A percentile compares a stretch with the other conserved stretches of the same genome.
These are phyloP conservation scores for Promerops cafer DNA, from an alignment of 2,113 vertebrate genomes.

Conservation along the genomic window DNA sequence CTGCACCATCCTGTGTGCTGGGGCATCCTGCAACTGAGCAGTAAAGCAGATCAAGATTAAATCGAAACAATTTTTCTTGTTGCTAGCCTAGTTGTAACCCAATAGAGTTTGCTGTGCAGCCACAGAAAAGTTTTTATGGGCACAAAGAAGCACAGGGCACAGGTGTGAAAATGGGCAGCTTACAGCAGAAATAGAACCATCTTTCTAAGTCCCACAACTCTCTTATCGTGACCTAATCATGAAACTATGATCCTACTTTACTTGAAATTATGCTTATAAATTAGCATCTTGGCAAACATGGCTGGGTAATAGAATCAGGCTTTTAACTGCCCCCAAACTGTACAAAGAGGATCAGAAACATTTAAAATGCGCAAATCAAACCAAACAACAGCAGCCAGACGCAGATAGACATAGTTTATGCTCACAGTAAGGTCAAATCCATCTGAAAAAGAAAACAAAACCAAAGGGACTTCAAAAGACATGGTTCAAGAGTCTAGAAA, in stretches of 20 bases:
- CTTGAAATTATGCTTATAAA: not conserved
- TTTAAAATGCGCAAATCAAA: not conserved
- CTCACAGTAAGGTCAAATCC: not conserved
- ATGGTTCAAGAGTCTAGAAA: not conserved
- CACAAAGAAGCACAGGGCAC: not conserved
- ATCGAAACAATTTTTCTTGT: not conserved
- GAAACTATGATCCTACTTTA: not conserved
- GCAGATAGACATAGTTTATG: not conserved
- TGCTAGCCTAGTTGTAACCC: not conserved
- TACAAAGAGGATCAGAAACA: not conserved
- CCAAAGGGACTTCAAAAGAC: not conserved
- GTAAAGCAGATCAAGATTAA: not conserved
- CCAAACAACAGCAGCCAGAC: not conserved
- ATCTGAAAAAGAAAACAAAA: not conserved
- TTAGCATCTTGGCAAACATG: not conserved
- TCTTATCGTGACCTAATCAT: not conserved
- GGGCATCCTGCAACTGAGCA: fast-evolving
- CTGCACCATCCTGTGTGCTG: not conserved
- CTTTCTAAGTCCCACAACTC: not conserved
- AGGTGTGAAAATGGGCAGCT: not conserved
- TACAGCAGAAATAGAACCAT: not conserved
- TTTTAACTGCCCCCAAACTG: not conserved
- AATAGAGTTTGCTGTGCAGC: not conserved
- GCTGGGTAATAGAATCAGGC: not conserved
- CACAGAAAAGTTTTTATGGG: not conserved